Percentiles rank a stretch among this genome's conserved stretches.
These are phyloP conservation scores for Selene dorsalis DNA, from an alignment of 2,797 vertebrate species.

Conservation along the genomic window DNA sequence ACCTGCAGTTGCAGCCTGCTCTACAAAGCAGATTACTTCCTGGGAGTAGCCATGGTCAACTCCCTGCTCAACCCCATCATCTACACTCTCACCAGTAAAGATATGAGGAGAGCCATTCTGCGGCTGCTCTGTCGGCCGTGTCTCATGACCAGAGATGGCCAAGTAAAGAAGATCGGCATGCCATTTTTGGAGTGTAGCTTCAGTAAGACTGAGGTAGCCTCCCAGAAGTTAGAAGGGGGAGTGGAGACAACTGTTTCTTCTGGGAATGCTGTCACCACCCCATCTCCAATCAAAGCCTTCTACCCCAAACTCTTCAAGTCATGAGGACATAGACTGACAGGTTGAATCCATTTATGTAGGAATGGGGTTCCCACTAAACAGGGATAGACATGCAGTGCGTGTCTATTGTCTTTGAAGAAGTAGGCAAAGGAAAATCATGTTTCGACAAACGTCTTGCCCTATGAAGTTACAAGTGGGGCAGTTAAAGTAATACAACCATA, in stretches of 20 bases:
- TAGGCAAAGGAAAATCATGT: slow-evolving; percentile 15
- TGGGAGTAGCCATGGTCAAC: slow-evolving; percentile 92
- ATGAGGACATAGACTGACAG: slow-evolving; percentile 46
- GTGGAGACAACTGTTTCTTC: slow-evolving; percentile 86
- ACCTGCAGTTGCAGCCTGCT: slow-evolving; percentile 82
- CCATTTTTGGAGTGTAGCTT: slow-evolving; percentile 88
- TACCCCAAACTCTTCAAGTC: slow-evolving; percentile 81
- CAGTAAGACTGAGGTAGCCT: slow-evolving; percentile 85
- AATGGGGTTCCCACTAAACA: slow-evolving; percentile 43
- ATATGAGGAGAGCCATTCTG: slow-evolving; percentile 90
- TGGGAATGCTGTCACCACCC: slow-evolving; percentile 79
- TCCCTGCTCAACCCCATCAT: slow-evolving; percentile 93
- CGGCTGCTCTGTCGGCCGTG: slow-evolving; percentile 85
- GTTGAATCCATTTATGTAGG: slow-evolving; percentile 25
- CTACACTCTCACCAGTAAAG: slow-evolving; percentile 91
- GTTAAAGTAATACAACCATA: slow-evolving; percentile 15
- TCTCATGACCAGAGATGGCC: slow-evolving; percentile 83
- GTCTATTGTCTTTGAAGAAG: neutral
- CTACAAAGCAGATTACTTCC: slow-evolving; percentile 90
- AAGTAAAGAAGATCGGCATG: slow-evolving; percentile 84
- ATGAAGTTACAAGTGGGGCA: slow-evolving; percentile 13
- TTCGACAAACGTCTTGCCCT: slow-evolving; percentile 20
- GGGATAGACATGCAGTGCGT: slow-evolving; percentile 45
- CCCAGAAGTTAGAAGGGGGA: slow-evolving; percentile 83
- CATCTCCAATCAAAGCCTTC: slow-evolving; percentile 79